Evolutionary conservation across 2,113 vertebrate genomes (phyloP), one percentile per base, ranked within the genome.

Genomic region (Vireo altiloquus): DNA sequence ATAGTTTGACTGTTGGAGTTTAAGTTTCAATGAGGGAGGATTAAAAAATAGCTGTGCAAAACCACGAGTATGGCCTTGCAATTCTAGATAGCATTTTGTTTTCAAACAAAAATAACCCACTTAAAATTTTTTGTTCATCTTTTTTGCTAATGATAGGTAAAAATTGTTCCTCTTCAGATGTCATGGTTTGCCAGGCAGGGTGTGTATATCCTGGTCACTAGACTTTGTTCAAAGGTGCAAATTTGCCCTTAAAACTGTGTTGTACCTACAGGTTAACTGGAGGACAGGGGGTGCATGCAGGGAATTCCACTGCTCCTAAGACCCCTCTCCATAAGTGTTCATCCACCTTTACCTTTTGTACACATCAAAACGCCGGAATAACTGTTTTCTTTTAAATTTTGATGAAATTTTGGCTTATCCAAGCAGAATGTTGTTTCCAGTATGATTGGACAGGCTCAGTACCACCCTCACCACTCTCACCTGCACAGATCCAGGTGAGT

Each of bases 51-150:
- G 23, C 33, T 23, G 31, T 22, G 10, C 27, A 78, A 63, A 65
- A 76, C 2, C 21, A 61, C 0, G 0, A 14, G 8, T 14, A 2
- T 1, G 6, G 31, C 49, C 14, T 4, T 46, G 24, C 11, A 57
- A 15, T 85, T 71, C 23, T 42, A 61, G 13, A 44, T 37, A 59
- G 56, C 0, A 1, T 13, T 79, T 53, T 30, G 5, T 69, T 79
- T 60, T 35, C 33, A 31, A 46, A 46, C 35, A 40, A 39, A n/a
- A 4, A 5, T 3, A 14, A 11, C n/a, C n/a, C n/a, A n/a, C n/a
- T n/a, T 4, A 0, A 13, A 10, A 10, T 40, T 19, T 35, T 86
- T 40, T 21, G 5, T 31, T 54, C 6, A 8, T 14, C 7, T 61
- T 80, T 77, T 42, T 49, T 5, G 1, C 23, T n/a, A 30, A 21